phyloP scores from a whole-genome alignment of 2,888 invertebrate species.

The Acheta domesticus region DNA sequence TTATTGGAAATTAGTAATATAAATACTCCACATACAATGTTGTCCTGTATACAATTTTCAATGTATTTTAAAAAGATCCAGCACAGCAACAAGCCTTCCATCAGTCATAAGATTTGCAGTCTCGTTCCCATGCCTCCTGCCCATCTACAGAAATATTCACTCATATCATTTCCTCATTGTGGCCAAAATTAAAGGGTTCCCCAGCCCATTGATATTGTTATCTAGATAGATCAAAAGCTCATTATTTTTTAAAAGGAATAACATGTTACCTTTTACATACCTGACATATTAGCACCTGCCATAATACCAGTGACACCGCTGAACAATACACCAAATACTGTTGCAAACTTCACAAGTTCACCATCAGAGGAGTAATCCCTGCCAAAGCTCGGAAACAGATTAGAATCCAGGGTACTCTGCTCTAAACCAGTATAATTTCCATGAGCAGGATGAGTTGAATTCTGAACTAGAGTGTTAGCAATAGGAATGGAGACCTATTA shows the following conservation, averaged over 20 bases:
- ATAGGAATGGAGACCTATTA: conserved; percentile 72
- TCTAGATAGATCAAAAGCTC: too few relatives aligned
- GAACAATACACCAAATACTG: conserved; percentile 96
- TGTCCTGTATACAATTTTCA: too few relatives aligned
- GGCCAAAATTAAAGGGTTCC: too few relatives aligned
- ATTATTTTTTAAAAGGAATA: not conserved
- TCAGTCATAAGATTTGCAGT: too few relatives aligned
- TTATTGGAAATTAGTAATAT: too few relatives aligned
- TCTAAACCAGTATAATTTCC: conserved; percentile 79
- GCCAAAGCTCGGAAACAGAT: conserved; percentile 72
- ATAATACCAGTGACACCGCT: conserved; percentile 98
- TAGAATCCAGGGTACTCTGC: conserved; percentile 66
- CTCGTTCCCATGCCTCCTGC: too few relatives aligned
- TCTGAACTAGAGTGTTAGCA: conserved; percentile 63
- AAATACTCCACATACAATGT: too few relatives aligned
- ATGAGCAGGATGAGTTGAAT: conserved; percentile 51
- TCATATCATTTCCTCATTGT: too few relatives aligned
- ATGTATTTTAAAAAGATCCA: too few relatives aligned
- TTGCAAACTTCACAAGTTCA: conserved; percentile 75
- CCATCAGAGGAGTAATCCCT: conserved; percentile 71
- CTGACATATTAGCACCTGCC: conserved; percentile 99
- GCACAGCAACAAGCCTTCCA: too few relatives aligned
- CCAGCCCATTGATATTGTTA: too few relatives aligned
- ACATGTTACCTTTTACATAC: conserved; percentile 47
- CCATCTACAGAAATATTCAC: too few relatives aligned